Evolutionary conservation across 2,797 vertebrate species (phyloP).

Genomic region (Notamacropus eugenii): DNA sequence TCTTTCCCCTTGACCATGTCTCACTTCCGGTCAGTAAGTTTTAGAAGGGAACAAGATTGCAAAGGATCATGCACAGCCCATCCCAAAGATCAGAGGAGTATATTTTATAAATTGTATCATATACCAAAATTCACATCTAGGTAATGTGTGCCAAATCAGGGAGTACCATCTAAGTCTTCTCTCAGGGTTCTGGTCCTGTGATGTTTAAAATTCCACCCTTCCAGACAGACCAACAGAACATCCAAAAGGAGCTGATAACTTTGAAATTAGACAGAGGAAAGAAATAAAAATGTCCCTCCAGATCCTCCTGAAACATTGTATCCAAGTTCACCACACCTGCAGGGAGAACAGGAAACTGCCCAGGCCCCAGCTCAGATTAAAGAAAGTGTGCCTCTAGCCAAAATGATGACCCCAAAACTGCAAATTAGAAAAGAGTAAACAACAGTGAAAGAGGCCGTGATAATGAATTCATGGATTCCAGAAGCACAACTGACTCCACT

Average conservation of each 20-base stretch:
- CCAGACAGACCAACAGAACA: neutral
- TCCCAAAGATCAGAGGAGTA: neutral
- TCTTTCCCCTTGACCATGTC: neutral
- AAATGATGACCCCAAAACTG: no score
- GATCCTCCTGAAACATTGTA: no score
- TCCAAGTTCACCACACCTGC: no score
- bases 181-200: neutral
- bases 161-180: neutral
- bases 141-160: neutral
- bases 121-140: neutral
- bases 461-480: no score
- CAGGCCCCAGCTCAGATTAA: no score
- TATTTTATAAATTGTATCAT: neutral
- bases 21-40: neutral
- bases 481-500: no score
- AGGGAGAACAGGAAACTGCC: no score
- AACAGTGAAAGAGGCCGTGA: no score
- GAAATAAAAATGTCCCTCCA: no score
- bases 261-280: neutral
- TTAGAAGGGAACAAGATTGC: neutral
- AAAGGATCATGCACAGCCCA: neutral
- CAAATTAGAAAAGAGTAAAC: no score
- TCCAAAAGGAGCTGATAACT: neutral
- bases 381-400: no score
- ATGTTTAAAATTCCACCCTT: neutral